Evolutionary conservation across 1,140 invertebrate species (phyloP).

Genomic region (Hyposmocoma kahamanoa): DNA sequence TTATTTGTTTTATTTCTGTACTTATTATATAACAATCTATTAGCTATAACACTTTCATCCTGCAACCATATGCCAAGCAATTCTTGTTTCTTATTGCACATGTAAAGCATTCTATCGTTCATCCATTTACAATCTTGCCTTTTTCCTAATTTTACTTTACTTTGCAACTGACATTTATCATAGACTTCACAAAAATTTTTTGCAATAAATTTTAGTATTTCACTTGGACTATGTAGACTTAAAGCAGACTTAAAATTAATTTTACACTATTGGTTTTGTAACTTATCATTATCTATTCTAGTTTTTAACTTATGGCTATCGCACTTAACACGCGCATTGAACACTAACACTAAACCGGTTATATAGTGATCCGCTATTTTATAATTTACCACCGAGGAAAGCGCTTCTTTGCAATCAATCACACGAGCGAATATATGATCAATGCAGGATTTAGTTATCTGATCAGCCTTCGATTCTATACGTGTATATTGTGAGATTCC

Average conservation of each 20-base stretch:
- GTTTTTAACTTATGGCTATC: neutral
- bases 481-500: conserved; percentile 2
- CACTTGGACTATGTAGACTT: neutral
- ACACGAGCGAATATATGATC: conserved; percentile 7
- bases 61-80: neutral
- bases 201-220: neutral
- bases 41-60: neutral
- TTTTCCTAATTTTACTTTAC: neutral
- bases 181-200: neutral
- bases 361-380: conserved; percentile 6
- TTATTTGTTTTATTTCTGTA: conserved; percentile 10
- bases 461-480: neutral
- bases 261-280: neutral
- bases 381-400: neutral
- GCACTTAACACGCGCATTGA: too few relatives aligned
- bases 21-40: conserved; percentile 6
- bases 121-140: conserved; percentile 1
- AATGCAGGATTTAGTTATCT: neutral
- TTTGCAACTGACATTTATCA: neutral
- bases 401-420: too few relatives aligned
- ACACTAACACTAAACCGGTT: too few relatives aligned
- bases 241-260: neutral
- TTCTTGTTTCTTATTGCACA: conserved; percentile 2
- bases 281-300: conserved; percentile 4
- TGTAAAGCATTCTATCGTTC: neutral